Conservation (phyloP, 2,888 invertebrate species). For the Digitonthophagus gazella region DNA sequence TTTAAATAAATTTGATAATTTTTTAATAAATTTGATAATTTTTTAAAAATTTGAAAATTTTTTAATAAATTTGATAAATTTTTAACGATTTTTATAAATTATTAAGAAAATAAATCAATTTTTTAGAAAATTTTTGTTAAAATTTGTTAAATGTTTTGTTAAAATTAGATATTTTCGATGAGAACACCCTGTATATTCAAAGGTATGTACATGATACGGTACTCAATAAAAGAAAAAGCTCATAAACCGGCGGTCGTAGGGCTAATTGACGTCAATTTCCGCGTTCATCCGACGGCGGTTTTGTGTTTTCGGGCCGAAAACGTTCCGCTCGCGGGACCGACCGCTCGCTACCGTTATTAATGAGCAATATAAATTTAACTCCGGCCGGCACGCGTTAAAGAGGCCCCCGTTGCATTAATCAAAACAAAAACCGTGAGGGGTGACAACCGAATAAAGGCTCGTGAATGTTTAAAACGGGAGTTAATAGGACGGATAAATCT, state of each 20-base stretch:
- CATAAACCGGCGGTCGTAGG: not conserved
- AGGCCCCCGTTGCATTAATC: conserved; percentile 29
- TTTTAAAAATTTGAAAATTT: no score
- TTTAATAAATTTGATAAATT: no score
- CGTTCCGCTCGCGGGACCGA: not conserved
- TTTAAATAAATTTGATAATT: no score
- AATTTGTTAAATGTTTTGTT: no score
- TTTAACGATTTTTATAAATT: no score
- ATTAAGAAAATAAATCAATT: no score
- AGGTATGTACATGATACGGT: no score
- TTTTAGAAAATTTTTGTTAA: no score
- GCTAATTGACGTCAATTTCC: not conserved
- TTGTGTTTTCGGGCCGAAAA: not conserved
- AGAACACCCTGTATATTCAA: no score
- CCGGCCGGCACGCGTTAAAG: conserved; percentile 24
- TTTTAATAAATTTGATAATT: no score
- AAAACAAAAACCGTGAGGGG: conserved; percentile 37
- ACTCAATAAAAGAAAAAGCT: not conserved
- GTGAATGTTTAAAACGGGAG: conserved; percentile 39
- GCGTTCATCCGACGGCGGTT: not conserved
- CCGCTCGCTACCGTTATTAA: conserved; percentile 21
- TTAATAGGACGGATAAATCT: conserved; percentile 35
- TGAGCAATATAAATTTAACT: conserved; percentile 30
- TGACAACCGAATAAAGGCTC: conserved; percentile 40
- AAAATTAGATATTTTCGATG: no score